A percentile compares a stretch with the other conserved stretches of the same genome.
These are phyloP conservation scores for Paradoxurus hermaphroditus DNA, from an alignment of 2,113 vertebrate species.

Conservation along the genomic window DNA sequence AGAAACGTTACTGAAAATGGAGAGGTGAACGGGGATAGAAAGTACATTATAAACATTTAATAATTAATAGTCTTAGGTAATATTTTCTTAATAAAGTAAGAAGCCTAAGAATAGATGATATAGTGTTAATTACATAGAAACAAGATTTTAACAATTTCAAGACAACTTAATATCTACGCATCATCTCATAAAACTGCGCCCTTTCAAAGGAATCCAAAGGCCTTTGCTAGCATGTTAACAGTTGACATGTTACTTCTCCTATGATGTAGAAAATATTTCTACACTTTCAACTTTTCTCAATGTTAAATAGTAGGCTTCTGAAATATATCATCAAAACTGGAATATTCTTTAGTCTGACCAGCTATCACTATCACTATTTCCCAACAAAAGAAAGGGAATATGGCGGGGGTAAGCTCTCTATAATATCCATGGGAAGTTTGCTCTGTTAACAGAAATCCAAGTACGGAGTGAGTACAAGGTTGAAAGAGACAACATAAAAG, in stretches of 20 bases:
- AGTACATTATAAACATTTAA: not conserved
- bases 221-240: not conserved
- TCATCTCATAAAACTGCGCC: not conserved
- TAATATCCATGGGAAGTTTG: not conserved
- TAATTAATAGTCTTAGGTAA: slow-evolving; percentile 12
- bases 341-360: not conserved
- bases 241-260: not conserved
- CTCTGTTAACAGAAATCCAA: not conserved
- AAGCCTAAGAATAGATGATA: not conserved
- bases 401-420: not conserved
- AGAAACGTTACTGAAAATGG: not conserved
- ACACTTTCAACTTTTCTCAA: not conserved
- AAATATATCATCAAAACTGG: not conserved
- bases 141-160: not conserved
- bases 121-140: not conserved
- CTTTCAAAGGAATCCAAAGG: slow-evolving; percentile 7
- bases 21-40: not conserved
- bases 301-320: not conserved
- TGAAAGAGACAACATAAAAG: not conserved
- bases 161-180: not conserved
- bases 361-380: not conserved
- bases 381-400: not conserved
- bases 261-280: not conserved
- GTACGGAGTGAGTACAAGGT: not conserved
- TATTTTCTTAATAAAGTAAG: slow-evolving; percentile 24